Percentiles rank a stretch among this genome's conserved stretches.
phyloP scores from a whole-genome alignment of 2,113 vertebrate species.

The Regulus satrapa region DNA sequence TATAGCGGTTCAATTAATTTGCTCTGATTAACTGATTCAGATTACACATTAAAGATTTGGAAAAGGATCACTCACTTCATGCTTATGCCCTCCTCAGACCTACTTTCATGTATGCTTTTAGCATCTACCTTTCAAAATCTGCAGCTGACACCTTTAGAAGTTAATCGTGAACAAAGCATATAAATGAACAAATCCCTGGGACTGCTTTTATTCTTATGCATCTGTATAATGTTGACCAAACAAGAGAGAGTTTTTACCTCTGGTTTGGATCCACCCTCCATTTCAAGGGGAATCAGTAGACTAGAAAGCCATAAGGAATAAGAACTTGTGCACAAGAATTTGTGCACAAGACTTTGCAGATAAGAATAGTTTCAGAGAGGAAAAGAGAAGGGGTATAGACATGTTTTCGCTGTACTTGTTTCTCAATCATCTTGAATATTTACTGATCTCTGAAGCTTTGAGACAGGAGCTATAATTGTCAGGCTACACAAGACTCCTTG shows the following conservation, averaged over 20 bases:
- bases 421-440: neutral
- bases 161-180: neutral
- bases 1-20: neutral
- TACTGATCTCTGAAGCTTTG: neutral
- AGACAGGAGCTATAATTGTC: neutral
- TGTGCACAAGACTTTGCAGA: neutral
- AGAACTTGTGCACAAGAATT: neutral
- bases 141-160: neutral
- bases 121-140: neutral
- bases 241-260: neutral
- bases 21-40: neutral
- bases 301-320: neutral
- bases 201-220: neutral
- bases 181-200: neutral
- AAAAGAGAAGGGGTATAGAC: neutral
- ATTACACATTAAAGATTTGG: neutral
- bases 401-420: neutral
- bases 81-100: rapidly evolving
- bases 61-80: neutral
- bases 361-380: neutral
- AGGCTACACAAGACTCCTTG: rapidly evolving
- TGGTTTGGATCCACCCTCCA: neutral
- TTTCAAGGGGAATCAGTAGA: neutral
- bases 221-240: neutral
- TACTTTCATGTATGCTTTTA: neutral